phyloP scores from a whole-genome alignment of 1,140 invertebrate species.

The Papilio polytes region DNA sequence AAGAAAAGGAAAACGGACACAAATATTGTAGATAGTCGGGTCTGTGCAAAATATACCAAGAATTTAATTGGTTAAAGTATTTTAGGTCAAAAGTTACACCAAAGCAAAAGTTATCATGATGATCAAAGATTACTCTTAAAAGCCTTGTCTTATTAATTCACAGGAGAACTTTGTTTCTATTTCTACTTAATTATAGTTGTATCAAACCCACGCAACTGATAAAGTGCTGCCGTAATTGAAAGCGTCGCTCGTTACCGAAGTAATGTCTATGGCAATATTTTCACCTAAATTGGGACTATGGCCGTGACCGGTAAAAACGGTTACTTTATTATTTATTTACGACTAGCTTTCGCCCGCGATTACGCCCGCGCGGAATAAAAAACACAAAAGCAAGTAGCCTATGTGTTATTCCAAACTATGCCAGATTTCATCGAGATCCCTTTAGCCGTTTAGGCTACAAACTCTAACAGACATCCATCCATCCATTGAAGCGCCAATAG shows the following conservation, averaged over 20 bases:
- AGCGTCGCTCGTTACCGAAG: not conserved
- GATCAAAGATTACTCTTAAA: not conserved
- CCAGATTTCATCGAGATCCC: no score
- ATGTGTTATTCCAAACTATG: no score
- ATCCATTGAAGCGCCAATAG: no score
- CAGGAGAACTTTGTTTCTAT: not conserved
- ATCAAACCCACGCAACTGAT: not conserved
- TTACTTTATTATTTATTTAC: not conserved
- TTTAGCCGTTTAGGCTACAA: no score
- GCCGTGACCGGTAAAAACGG: not conserved
- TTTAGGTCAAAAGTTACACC: no score
- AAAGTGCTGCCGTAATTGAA: not conserved
- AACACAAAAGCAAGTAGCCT: no score
- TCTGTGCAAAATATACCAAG: no score
- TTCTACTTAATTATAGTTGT: not conserved
- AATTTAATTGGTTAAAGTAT: no score
- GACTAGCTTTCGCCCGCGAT: no score
- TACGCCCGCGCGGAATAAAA: no score
- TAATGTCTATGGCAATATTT: conserved; percentile 13
- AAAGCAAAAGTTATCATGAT: no score
- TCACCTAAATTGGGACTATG: not conserved
- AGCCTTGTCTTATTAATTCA: not conserved
- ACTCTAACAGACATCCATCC: no score
- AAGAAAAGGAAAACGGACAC: not conserved
- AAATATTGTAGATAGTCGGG: not conserved